Evolutionary conservation across 2,888 invertebrate genomes (phyloP).

Genomic region (Oxytorus armatus): DNA sequence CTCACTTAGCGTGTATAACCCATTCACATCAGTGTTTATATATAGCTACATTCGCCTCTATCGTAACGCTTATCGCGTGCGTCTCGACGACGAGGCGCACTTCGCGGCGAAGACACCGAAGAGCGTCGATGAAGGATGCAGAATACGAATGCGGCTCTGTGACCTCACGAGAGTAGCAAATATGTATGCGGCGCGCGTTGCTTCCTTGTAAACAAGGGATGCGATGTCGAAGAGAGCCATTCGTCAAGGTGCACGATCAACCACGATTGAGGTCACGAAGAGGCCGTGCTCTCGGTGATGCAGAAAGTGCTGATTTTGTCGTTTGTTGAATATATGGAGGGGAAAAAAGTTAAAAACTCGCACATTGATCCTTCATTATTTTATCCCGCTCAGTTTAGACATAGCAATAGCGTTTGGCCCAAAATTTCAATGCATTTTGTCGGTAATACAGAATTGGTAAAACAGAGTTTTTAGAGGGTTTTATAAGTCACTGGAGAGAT

Average conservation of each 20-base stretch:
- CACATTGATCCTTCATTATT: too few species aligned
- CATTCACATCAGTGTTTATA: too few species aligned
- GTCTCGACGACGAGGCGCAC: constrained; percentile 21
- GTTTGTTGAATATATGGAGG: not conserved
- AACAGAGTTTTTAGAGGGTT: too few species aligned
- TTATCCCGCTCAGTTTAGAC: too few species aligned
- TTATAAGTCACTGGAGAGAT: too few species aligned
- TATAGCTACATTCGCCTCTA: constrained; percentile 4
- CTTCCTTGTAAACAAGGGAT: constrained; percentile 82
- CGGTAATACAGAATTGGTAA: too few species aligned
- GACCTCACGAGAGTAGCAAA: constrained; percentile 33
- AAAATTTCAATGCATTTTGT: too few species aligned
- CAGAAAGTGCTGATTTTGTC: not conserved
- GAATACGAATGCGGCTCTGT: constrained; percentile 79
- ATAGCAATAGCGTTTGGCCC: too few species aligned
- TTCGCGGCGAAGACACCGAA: constrained; percentile 62
- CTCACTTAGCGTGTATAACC: constrained; percentile 14
- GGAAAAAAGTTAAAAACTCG: not conserved
- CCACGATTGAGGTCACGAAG: constrained; percentile 73
- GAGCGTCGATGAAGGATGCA: constrained; percentile 3
- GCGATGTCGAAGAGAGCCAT: constrained; percentile 68
- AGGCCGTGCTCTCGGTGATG: not conserved
- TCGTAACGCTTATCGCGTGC: constrained; percentile 43
- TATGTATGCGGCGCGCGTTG: constrained; percentile 79
- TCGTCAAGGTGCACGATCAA: constrained; percentile 47